Evolutionary conservation across 1,140 invertebrate genomes (phyloP), one percentile per base, ranked within the genome.

Genomic region (Hesperophylax magnus): DNA sequence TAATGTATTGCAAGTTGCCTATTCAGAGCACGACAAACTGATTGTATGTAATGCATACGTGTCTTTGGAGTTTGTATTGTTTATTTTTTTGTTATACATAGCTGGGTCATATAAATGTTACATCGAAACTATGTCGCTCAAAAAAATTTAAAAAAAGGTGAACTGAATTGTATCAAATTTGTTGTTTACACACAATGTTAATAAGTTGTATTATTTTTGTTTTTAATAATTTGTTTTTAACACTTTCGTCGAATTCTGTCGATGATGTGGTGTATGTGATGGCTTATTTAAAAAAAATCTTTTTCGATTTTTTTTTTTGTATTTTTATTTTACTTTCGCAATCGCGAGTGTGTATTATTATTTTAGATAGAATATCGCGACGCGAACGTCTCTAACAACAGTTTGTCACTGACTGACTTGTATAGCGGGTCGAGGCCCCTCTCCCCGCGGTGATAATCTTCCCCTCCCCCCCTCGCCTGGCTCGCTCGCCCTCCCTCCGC

Each of bases 311-410:
- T 78, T 77, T 47, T 77, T 39, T 61, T 77, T 14, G 20, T 31
- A 61, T 77, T 39, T 65, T 34, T 67, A 20, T 52, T 78, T 67
- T 18, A n/a, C 56, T 78, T 65, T 78, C 60, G 76, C 39, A 78
- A 78, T 65, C 76, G 61, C 76, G 76, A 61, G 39, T 31, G 31
- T 52, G 61, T 61, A 61, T 47, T 20, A 47, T 47, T 31, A 47
- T 60, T 77, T 77, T 31, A 85, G 85, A 47, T 47, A 47, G 86
- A 85, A 84, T 84, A 84, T 85, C 86, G 82, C 86, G 86, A 61
- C 22, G 65, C 85, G 86, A 85, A 88, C 88, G 87, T 86, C 87
- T 86, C 86, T 84, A 85, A 79, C 88, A 87, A 88, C 85, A 85
- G 87, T 61, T 54, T 84, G 85, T 81, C 87, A 87, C 88, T 85